These are phyloP conservation scores for Chaetodon auriga DNA, from an alignment of 2,113 vertebrate species.

Conservation along the genomic window DNA sequence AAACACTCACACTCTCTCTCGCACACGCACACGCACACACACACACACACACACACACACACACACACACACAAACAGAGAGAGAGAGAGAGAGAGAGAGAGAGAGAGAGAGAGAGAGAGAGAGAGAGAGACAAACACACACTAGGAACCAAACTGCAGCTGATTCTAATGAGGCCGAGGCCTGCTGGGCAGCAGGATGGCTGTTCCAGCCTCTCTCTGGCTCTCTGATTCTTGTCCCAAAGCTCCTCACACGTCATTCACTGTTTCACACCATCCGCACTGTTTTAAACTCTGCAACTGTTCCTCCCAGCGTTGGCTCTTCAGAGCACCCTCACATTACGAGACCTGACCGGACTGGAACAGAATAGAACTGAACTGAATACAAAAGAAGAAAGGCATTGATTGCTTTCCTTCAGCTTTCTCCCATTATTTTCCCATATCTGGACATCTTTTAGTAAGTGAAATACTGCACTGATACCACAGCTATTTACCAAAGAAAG, in stretches of 20 bases:
- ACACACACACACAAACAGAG: no score
- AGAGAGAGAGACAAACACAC: background rate
- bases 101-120: no score
- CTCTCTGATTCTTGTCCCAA: conserved; percentile 67
- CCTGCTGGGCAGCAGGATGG: conserved; percentile 69
- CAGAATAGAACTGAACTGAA: background rate
- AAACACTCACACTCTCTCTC: conserved; percentile 49
- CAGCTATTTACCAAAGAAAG: background rate
- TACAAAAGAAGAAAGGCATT: background rate
- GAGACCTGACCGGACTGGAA: background rate
- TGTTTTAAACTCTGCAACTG: conserved; percentile 36
- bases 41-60: conserved; percentile 36
- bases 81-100: no score
- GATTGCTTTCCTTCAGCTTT: background rate
- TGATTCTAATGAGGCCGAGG: conserved; percentile 76
- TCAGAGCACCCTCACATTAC: background rate
- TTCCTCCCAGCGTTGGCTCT: conserved; percentile 27
- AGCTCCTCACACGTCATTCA: conserved; percentile 61
- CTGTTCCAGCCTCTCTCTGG: conserved; percentile 62
- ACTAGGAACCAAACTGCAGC: conserved; percentile 64
- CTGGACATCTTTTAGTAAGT: background rate
- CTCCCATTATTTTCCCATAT: background rate
- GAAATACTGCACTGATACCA: background rate
- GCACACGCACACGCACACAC: background rate
- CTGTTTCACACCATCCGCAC: conserved; percentile 62